Conservation (phyloP, 2,797 vertebrate genomes). For the Molossus alvarezi region DNA sequence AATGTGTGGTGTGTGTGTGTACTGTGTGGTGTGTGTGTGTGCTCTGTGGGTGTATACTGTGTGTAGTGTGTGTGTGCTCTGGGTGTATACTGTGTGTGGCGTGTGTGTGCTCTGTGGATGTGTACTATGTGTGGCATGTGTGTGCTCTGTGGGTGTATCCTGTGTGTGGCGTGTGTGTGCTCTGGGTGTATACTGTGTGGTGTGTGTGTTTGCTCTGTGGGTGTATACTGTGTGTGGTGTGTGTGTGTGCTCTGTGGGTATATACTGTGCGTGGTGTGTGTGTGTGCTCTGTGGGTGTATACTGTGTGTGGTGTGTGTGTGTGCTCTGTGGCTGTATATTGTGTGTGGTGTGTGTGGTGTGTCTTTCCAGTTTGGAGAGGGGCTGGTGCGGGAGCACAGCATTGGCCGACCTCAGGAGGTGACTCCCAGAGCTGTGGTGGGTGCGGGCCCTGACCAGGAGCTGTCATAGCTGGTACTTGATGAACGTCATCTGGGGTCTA, state of each 20-base stretch:
- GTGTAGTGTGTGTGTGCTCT: not conserved
- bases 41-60: not conserved
- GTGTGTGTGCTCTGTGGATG: not conserved
- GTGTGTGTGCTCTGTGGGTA: not conserved
- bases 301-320: too few relatives aligned
- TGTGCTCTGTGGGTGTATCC: not conserved
- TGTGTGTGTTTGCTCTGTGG: not conserved
- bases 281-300: not conserved
- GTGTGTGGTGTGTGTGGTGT: not conserved
- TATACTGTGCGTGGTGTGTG: not conserved
- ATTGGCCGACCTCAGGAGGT: accelerated
- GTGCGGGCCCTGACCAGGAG: not conserved
- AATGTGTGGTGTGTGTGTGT: too few relatives aligned
- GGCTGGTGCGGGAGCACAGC: not conserved
- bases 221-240: not conserved
- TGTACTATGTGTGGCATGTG: too few relatives aligned
- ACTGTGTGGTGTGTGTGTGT: not conserved
- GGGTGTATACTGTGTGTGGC: not conserved
- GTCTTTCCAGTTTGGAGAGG: not conserved
- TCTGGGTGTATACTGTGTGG: not conserved
- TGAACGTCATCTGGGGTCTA: not conserved
- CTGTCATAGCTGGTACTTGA: not conserved
- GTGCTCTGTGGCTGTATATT: not conserved
- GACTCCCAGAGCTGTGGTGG: not conserved
- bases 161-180: not conserved